Evolutionary conservation across 2,113 vertebrate genomes (phyloP).

Genomic region (Lipophrys pholis): DNA sequence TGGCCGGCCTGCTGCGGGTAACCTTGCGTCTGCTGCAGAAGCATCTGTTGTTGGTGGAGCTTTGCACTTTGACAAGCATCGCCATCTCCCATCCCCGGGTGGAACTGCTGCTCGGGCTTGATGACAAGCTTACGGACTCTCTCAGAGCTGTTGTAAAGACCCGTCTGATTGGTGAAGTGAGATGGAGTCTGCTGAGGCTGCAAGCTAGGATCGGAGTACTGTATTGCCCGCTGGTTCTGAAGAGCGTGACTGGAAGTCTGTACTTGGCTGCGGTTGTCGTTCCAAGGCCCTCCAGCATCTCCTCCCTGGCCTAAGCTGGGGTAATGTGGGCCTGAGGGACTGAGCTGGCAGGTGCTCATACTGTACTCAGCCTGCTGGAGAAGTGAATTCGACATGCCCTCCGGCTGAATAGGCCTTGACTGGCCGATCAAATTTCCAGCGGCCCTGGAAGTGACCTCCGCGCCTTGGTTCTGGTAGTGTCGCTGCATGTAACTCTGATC

Average conservation of each 20-base stretch:
- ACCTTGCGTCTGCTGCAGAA: conserved; percentile 69
- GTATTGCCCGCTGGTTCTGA: conserved; percentile 78
- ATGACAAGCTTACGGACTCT: conserved; percentile 83
- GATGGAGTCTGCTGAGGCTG: conserved; percentile 70
- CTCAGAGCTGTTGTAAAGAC: conserved; percentile 66
- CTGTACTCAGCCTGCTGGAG: conserved; percentile 85
- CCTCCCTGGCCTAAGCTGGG: conserved; percentile 64
- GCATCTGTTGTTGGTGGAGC: conserved; percentile 71
- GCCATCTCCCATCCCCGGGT: conserved; percentile 76
- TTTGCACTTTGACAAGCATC: conserved; percentile 86
- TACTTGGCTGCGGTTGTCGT: conserved; percentile 71
- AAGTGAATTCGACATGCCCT: conserved; percentile 78
- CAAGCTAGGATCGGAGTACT: conserved; percentile 72
- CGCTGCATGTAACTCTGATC: conserved; percentile 79
- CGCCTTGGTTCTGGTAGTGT: conserved; percentile 73
- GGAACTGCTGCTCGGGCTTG: conserved; percentile 93
- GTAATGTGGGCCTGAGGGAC: conserved; percentile 83
- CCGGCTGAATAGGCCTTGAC: conserved; percentile 50
- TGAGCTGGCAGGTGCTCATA: conserved; percentile 87
- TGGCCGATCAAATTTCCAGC: conserved; percentile 61
- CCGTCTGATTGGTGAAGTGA: conserved; percentile 75
- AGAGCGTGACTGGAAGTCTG: conserved; percentile 65
- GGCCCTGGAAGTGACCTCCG: conserved; percentile 57
- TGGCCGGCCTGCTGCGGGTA: conserved; percentile 75
- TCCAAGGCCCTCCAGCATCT: conserved; percentile 76